Conservation (phyloP, 64 coral and sea anemone species). For the Pachyseris speciosa region DNA sequence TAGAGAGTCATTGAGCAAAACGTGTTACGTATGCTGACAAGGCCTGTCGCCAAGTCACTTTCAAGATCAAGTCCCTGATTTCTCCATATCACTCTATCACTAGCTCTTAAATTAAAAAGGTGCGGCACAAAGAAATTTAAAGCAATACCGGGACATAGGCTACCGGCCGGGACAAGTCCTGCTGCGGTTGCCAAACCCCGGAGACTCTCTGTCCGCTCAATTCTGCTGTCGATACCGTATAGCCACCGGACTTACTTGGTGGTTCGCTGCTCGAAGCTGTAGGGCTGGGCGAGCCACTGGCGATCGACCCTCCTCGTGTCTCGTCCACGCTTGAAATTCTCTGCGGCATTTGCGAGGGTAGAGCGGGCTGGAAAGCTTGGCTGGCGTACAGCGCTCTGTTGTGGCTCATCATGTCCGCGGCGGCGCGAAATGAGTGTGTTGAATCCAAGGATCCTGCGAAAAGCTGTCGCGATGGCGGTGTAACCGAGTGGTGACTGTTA, state of each 20-base stretch:
- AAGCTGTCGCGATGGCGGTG: constrained; percentile 90
- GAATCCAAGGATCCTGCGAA: constrained; percentile 81
- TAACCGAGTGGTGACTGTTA: constrained; percentile 62
- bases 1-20: background rate
- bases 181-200: constrained; percentile 88
- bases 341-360: constrained; percentile 85
- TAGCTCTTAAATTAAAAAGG: constrained; percentile 73
- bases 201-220: constrained; percentile 69
- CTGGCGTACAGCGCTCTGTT: constrained; percentile 84
- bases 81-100: constrained; percentile 67
- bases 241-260: constrained; percentile 56
- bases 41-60: background rate
- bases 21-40: constrained; percentile 9
- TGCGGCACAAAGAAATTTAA: constrained; percentile 80
- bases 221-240: constrained; percentile 74
- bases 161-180: constrained; percentile 89
- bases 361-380: constrained; percentile 78
- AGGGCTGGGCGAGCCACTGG: constrained; percentile 82
- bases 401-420: constrained; percentile 86
- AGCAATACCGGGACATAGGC: constrained; percentile 99
- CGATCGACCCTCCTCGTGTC: constrained; percentile 54
- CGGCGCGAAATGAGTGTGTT: constrained; percentile 85
- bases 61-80: constrained; percentile 22
- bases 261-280: constrained; percentile 82
- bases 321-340: constrained; percentile 90